Conservation (phyloP, 2,797 vertebrate species). For the Acridotheres tristis region DNA sequence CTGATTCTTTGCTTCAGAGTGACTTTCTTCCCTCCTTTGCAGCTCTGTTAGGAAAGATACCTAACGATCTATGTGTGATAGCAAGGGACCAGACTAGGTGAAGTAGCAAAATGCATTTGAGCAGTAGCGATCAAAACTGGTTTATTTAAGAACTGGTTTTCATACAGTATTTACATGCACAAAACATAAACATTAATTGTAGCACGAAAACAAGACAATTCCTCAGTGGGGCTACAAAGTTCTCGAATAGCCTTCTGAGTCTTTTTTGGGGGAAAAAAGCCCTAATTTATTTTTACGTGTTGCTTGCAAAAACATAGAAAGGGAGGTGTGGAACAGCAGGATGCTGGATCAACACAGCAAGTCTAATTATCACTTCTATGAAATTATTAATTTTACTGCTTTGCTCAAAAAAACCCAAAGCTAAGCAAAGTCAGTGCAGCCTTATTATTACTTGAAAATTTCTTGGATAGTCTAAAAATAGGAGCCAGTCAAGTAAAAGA, state of each 20-base stretch:
- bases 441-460: neutral
- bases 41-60: neutral
- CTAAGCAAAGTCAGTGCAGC: neutral
- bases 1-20: neutral
- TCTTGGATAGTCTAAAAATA: neutral
- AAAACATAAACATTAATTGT: neutral
- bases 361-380: neutral
- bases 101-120: neutral
- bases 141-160: neutral
- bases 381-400: neutral
- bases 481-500: neutral
- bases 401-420: neutral
- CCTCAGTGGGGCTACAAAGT: neutral
- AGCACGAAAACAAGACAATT: neutral
- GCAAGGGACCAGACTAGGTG: neutral
- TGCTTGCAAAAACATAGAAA: neutral
- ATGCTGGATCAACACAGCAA: neutral
- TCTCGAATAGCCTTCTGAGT: neutral
- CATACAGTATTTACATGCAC: neutral
- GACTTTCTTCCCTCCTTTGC: neutral
- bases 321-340: neutral
- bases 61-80: neutral
- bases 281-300: neutral
- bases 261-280: rapidly evolving
- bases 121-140: neutral